Evolutionary conservation across 1,140 invertebrate genomes (phyloP).

Genomic region (Dreissena polymorpha): DNA sequence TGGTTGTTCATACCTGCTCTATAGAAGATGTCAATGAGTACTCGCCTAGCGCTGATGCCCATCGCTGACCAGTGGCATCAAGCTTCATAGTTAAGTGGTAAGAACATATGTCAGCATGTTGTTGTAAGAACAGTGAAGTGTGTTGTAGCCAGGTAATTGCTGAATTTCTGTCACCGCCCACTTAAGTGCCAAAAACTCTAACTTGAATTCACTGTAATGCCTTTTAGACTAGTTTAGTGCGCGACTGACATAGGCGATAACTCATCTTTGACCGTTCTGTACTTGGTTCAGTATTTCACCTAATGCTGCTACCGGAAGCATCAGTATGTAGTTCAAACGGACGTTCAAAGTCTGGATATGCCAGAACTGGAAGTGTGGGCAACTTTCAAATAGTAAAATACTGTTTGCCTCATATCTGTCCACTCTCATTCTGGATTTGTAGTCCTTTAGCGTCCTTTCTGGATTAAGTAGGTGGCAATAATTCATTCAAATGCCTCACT

Average conservation of each 20-base stretch:
- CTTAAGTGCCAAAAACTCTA: conserved; percentile 42
- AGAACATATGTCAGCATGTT: not conserved
- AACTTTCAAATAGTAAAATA: too few species aligned
- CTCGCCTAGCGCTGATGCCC: not conserved
- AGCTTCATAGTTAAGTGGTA: not conserved
- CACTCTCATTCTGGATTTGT: too few species aligned
- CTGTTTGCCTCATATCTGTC: too few species aligned
- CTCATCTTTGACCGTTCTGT: conserved; percentile 2
- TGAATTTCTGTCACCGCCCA: conserved; percentile 20
- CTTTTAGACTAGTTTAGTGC: conserved; percentile 33
- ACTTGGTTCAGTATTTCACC: conserved; percentile 10
- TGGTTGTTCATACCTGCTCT: too few species aligned
- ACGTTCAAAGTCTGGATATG: not conserved
- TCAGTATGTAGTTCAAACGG: not conserved
- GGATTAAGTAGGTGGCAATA: too few species aligned
- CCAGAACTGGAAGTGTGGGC: not conserved
- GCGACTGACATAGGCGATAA: conserved; percentile 59
- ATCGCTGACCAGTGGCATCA: conserved; percentile 4
- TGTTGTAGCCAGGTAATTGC: conserved; percentile 61
- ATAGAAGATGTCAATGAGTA: not conserved
- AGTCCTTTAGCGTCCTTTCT: too few species aligned
- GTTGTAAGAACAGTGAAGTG: not conserved
- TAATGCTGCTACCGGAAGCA: not conserved
- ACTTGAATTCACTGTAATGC: conserved; percentile 37
- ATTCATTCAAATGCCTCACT: too few species aligned